Conservation (phyloP, 1,140 invertebrate species). For the Atta cephalotes region DNA sequence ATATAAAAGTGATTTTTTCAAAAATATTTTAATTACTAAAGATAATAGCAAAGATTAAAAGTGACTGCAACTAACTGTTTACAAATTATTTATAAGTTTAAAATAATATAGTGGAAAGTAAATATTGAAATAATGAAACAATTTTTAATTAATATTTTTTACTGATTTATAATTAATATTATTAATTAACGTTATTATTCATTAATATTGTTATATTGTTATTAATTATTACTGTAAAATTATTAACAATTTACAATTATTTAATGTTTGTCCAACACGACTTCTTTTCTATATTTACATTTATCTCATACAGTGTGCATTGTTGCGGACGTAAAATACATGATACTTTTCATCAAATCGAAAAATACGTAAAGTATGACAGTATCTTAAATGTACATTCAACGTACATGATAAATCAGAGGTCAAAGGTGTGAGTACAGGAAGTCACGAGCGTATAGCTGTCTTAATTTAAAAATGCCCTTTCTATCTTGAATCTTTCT, state of each 20-base stretch:
- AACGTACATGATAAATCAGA: background rate
- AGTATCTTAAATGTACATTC: background rate
- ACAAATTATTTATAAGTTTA: background rate
- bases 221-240: background rate
- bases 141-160: background rate
- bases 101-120: background rate
- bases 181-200: background rate
- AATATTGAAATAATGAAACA: slow-evolving; percentile 1
- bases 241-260: background rate
- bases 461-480: background rate
- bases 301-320: background rate
- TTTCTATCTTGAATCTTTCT: background rate
- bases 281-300: background rate
- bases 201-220: background rate
- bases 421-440: background rate
- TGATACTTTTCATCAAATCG: background rate
- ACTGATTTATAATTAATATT: background rate
- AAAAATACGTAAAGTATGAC: background rate
- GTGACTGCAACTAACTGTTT: background rate
- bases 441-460: background rate
- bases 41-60: background rate
- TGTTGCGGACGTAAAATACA: background rate
- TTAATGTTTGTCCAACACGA: background rate
- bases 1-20: background rate
- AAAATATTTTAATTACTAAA: background rate